Evolutionary conservation across 2,888 invertebrate genomes (phyloP), one percentile per base, ranked within the genome.

Genomic region (Phlogophora meticulosa): DNA sequence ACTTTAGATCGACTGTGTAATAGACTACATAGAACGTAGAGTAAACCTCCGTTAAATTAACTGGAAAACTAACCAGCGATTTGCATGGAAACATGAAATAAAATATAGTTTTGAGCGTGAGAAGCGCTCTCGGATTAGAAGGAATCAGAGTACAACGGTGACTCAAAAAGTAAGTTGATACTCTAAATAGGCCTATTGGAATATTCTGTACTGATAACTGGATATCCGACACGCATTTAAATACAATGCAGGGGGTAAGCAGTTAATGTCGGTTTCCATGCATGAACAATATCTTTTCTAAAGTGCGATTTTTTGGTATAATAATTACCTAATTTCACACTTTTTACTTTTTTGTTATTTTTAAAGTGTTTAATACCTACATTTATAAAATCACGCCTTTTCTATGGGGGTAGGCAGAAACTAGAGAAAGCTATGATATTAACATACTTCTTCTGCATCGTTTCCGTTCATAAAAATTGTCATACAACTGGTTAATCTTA

Each of bases 41-140:
- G 43, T 40, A 70, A 70, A 80, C 43, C 48, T 48, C 80, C 64
- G 71, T 70, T 77, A 70, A 53, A 53, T 62, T 59, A 65, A 64
- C 49, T 68, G 53, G 68, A 56, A 76, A 77, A 70, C 62, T 61
- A 48, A 52, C 48, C 11, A 48, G 48, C 24, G 24, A 64, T 72
- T 56, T 68, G 36, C 57, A 61, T 45, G 56, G 36, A 65, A 42
- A 63, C 63, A 58, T 80, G 49, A 77, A 77, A 75, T 75, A 65
- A 69, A 65, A 75, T 51, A 63, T 42, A 0, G n/a, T 22, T 56
- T 7, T 42, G 24, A 70, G 61, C 80, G 76, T 77, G 76, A 79
- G 76, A 79, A 76, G 9, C 59, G 22, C 2, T 59, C 40, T 46
- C 40, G 15, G 22, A 55, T 40, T 36, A 38, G 28, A 10, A 36